phyloP scores from a whole-genome alignment of 2,797 vertebrate genomes.

The Parauchenoglanis punctatus region DNA sequence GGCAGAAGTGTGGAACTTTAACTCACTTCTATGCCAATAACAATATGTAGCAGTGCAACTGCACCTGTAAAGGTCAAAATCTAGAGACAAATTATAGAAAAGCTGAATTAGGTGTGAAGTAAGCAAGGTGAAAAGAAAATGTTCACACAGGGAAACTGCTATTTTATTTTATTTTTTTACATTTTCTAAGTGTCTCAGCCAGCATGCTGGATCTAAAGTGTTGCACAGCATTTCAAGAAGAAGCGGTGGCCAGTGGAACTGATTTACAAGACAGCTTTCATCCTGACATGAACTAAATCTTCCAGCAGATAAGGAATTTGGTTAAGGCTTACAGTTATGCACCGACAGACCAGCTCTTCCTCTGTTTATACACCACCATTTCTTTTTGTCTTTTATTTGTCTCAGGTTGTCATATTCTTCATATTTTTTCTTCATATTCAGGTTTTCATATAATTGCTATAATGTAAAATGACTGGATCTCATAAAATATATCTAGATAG shows the following conservation, averaged over 20 bases:
- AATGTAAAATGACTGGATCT: not conserved
- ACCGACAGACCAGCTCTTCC: not conserved
- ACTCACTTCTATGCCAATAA: not conserved
- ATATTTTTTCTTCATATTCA: not conserved
- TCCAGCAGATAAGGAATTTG: not conserved
- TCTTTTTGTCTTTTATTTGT: not conserved
- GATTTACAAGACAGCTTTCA: conserved; percentile 1
- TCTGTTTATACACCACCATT: not conserved
- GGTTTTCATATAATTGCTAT: not conserved
- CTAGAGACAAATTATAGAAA: not conserved
- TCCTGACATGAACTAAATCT: not conserved
- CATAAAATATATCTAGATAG: not conserved
- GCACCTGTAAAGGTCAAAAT: not conserved
- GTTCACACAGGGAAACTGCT: not conserved
- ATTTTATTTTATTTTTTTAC: not conserved
- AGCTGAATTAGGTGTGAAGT: not conserved
- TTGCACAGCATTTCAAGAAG: not conserved
- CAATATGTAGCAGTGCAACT: not conserved
- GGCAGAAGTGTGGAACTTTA: not conserved
- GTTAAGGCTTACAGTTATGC: not conserved
- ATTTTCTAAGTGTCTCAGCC: not conserved
- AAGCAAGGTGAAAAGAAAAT: not conserved
- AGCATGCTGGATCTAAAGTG: not conserved
- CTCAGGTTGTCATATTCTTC: too few species aligned
- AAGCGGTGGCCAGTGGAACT: not conserved